Evolutionary conservation across 2,797 vertebrate genomes (phyloP), one percentile per base, ranked within the genome.

Genomic region (Artibeus jamaicensis): DNA sequence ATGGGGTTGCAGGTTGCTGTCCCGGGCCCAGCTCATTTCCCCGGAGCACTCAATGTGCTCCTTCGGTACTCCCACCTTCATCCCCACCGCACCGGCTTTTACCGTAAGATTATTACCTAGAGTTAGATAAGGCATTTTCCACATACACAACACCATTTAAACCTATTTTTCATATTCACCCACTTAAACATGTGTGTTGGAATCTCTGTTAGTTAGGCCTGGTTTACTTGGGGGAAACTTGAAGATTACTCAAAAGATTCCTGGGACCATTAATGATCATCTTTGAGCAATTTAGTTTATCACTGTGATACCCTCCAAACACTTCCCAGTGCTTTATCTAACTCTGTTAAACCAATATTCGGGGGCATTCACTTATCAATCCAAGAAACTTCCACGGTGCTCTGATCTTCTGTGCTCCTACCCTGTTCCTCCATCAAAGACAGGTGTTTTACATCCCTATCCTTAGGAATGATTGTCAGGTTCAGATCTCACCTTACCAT

Each of bases 1-100:
- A 55, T 11, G 7, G 19, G 15, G 10, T 65, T 55, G 22, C 55
- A 37, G 19, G 1, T 34, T 48, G 3, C 32, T 44, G 6, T 42
- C 46, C 22, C 29, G 21, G 92, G 11, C 37, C 37, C 19, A 50
- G 12, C 32, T 46, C 9, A 18, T 65, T 71, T 32, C 12, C 9
- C 5, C 37, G 2, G 70, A 44, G 9, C 15, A 83, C 14, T 26
- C 5, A 16, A 3, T 5, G 1, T 10, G 4, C 10, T 22, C 5
- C 8, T 50, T 12, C 15, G 4, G 5, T 24, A 12, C 4, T 3
- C 16, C 21, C 1, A 2, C 21, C 26, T 57, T 46, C 44, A 8
- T 8, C 18, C 6, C 9, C n/a, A 3, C 4, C 42, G 37, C 70
- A 48, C 26, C 9, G 2, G 4, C 10, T 37, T 87, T 57, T 16